These are phyloP conservation scores for Ceratotherium simum DNA, from an alignment of 2,113 vertebrate genomes.

Conservation along the genomic window DNA sequence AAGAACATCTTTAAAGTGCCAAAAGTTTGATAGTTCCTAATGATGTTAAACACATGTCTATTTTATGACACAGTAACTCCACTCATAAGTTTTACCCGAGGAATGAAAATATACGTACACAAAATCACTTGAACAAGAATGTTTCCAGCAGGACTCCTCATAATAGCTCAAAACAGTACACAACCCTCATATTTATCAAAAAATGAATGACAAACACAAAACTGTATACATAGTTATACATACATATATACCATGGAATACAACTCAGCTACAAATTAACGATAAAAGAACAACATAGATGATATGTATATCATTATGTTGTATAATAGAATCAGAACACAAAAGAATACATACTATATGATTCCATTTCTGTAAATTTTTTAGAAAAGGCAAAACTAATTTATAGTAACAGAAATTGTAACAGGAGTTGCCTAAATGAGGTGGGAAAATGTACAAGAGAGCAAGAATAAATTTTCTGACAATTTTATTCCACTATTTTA, in stretches of 20 bases:
- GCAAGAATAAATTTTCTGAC: neutral
- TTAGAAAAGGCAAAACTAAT: neutral
- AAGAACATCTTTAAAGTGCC: neutral
- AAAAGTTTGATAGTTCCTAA: neutral
- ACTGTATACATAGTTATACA: neutral
- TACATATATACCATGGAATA: neutral
- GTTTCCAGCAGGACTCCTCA: neutral
- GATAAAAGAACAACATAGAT: neutral
- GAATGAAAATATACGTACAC: neutral
- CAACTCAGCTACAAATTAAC: neutral
- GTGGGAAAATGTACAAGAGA: neutral
- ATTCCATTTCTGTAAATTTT: neutral
- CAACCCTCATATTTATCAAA: neutral
- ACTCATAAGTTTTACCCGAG: neutral
- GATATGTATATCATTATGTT: neutral
- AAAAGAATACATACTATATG: neutral
- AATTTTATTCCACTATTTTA: neutral
- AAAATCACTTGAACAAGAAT: neutral
- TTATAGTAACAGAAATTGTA: neutral
- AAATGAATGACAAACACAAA: slow-evolving; percentile 22
- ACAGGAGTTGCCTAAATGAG: neutral
- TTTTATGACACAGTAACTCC: neutral
- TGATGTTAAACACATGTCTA: neutral
- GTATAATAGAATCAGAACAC: neutral
- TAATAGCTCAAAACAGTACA: neutral